Evolutionary conservation across 2,113 vertebrate species (phyloP).

Genomic region (Poeciliopsis retropinna): DNA sequence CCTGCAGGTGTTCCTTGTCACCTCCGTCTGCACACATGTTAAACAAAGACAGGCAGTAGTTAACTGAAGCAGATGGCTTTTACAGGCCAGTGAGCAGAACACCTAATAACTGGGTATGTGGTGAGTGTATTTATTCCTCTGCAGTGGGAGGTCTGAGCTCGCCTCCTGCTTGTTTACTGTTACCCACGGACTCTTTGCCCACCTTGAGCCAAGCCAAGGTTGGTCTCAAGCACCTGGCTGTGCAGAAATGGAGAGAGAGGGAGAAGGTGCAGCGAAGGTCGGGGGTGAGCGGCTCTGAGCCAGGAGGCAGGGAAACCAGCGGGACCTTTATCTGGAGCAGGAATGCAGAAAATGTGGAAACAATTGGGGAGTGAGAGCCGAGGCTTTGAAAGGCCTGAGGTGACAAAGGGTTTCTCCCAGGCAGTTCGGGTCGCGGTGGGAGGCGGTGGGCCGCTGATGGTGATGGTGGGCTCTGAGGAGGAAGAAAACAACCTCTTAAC

Average conservation of each 20-base stretch:
- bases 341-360: constrained; percentile 87
- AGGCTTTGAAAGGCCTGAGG: constrained; percentile 75
- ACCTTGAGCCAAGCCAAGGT: constrained; percentile 10
- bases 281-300: constrained; percentile 25
- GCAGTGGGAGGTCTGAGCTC: constrained; percentile 66
- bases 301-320: constrained; percentile 55
- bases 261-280: constrained; percentile 20
- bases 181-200: constrained; percentile 29
- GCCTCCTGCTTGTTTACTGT: constrained; percentile 30
- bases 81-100: constrained; percentile 64
- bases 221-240: constrained; percentile 30
- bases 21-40: constrained; percentile 47
- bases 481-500: constrained; percentile 70
- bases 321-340: constrained; percentile 81
- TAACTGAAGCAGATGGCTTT: constrained; percentile 69
- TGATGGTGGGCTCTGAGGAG: constrained; percentile 53
- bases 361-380: constrained; percentile 77
- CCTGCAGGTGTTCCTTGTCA: constrained; percentile 45
- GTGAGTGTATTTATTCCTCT: constrained; percentile 58
- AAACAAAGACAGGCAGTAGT: constrained; percentile 62
- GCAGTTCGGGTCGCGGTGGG: constrained; percentile 65
- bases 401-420: constrained; percentile 78
- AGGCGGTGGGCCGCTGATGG: constrained; percentile 61
- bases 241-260: neutral
- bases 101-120: constrained; percentile 66